Evolutionary conservation across 2,888 invertebrate genomes (phyloP).

Genomic region (Bursaphelenchus okinawaensis): DNA sequence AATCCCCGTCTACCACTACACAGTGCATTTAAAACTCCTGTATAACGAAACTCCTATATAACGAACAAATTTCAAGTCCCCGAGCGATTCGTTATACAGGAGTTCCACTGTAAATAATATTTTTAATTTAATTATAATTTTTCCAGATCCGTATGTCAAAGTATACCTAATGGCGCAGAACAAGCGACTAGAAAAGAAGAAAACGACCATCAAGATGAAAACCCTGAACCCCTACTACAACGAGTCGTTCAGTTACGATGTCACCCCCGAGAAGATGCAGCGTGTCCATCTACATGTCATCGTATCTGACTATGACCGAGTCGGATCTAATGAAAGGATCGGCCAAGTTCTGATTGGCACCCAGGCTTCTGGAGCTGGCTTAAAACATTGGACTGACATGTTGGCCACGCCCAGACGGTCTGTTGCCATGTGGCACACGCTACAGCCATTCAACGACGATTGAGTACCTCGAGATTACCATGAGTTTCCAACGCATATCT

Average conservation of each 20-base stretch:
- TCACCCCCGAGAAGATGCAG: conserved; percentile 99
- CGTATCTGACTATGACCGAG: conserved; percentile 99
- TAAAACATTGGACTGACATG: conserved; percentile 95
- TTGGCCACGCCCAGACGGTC: conserved; percentile 95
- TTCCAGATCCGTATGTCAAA: conserved; percentile 93
- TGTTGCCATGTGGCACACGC: conserved; percentile 98
- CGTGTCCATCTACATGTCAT: conserved; percentile 97
- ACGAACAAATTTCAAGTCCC: too few species aligned
- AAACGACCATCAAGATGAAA: conserved; percentile 99
- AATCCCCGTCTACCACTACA: too few species aligned
- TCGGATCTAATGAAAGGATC: conserved; percentile 98
- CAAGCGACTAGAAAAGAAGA: conserved; percentile 99
- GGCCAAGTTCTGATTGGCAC: conserved; percentile 94
- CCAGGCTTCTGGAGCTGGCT: conserved; percentile 72
- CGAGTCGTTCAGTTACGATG: conserved; percentile 99
- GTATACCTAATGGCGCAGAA: conserved; percentile 99
- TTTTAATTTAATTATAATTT: neutral
- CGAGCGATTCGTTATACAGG: too few species aligned
- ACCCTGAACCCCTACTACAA: conserved; percentile 99
- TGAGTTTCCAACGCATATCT: neutral
- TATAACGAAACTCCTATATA: too few species aligned
- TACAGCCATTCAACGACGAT: conserved; percentile 83
- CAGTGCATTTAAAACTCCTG: too few species aligned
- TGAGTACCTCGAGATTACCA: conserved; percentile 2
- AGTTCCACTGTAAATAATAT: too few species aligned